Base-by-base conservation (phyloP, 2,113 vertebrate genomes). In the Casuarius casuarius region DNA sequence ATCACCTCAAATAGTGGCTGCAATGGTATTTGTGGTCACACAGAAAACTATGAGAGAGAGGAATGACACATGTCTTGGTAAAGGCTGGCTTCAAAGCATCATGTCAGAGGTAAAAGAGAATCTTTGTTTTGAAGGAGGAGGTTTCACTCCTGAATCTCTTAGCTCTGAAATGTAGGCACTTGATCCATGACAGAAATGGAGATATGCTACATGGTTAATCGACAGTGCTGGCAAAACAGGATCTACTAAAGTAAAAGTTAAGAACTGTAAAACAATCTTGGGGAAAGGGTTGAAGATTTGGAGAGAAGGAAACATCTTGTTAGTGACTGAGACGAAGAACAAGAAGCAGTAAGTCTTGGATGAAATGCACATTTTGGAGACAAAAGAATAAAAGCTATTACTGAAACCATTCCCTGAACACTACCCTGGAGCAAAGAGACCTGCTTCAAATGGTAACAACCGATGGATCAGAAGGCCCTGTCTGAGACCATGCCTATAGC, bases 401-500 rank as follows among this genome's bases (percentile, higher is more conserved):
- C 49, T 52, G 49, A 28, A 48, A 35, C 46, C 31, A 21, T 40
- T 8, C 19, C 10, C 15, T 71, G 7, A 59, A 59, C 7, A 12
- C 20, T 18, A 4, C 20, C 35, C 31, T 58, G 84, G 48, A 74
- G 48, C 54, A 49, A n/a, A n/a, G 48, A n/a, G 40, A 29, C 9
- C 10, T 59, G 44, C 38, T 58, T 25, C 4, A 12, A 14, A 40
- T 38, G 51, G 61, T n/a, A 31, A 21, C 31, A 51, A 19, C 1
- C 0, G 19, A n/a, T 1, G 6, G 63, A 54, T 42, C 1, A 1
- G 21, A 52, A 46, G 23, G 49, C 5, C 10, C 26, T 26, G 12
- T 11, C 29, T 38, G 15, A 54, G 17, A 46, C 46, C 6, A 7
- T 25, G 9, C 61, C 33, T 58, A n/a, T 25, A 48, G 61, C 40